Percentiles rank a stretch among this genome's conserved stretches.
Evolutionary conservation across 2,888 invertebrate species (phyloP).

Genomic region (Tridacna gigas): DNA sequence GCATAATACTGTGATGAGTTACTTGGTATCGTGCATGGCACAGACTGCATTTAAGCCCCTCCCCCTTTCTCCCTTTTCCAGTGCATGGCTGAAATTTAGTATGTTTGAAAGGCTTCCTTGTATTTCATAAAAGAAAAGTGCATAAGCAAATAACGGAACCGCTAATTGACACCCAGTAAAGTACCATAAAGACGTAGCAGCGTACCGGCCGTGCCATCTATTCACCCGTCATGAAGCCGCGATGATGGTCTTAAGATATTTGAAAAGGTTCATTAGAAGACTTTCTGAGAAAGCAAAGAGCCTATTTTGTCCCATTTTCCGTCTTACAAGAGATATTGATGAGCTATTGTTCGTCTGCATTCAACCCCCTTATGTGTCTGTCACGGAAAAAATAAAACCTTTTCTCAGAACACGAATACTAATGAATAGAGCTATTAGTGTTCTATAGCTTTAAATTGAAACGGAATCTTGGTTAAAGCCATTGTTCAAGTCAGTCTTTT

Average conservation of each 20-base stretch:
- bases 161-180: conserved; percentile 19
- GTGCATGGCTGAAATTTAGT: too few relatives aligned
- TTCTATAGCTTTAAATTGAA: conserved; percentile 64
- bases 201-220: conserved; percentile 6
- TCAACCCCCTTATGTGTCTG: conserved; percentile 50
- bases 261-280: conserved; percentile 64
- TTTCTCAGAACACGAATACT: conserved; percentile 55
- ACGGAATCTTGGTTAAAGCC: conserved; percentile 59
- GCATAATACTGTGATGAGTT: too few relatives aligned
- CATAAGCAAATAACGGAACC: neutral
- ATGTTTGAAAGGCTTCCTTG: too few relatives aligned
- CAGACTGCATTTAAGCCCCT: too few relatives aligned
- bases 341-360: conserved; percentile 58
- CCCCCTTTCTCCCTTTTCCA: too few relatives aligned
- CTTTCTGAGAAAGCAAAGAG: conserved; percentile 58
- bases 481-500: conserved; percentile 64
- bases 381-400: conserved; percentile 60
- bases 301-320: conserved; percentile 59
- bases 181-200: conserved; percentile 7
- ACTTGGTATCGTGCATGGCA: too few relatives aligned
- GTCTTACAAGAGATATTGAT: conserved; percentile 54
- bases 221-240: conserved; percentile 33
- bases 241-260: conserved; percentile 19
- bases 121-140: too few relatives aligned
- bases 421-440: conserved; percentile 59